These are phyloP conservation scores for Syrista parreyssii DNA, from an alignment of 2,888 invertebrate species.

Conservation along the genomic window DNA sequence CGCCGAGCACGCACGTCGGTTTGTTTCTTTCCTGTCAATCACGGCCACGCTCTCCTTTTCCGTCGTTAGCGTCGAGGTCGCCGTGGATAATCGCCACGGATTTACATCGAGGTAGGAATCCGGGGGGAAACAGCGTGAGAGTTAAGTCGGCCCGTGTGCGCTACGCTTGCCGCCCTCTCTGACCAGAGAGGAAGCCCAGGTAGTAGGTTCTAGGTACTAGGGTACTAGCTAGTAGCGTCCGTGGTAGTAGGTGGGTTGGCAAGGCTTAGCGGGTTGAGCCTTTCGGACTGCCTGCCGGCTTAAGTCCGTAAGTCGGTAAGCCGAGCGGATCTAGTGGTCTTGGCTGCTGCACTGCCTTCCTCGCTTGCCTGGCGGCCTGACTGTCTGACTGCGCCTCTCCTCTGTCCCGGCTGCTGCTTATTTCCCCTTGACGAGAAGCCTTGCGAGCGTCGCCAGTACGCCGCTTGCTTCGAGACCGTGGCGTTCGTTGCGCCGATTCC, in stretches of 20 bases:
- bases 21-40: constrained; percentile 13
- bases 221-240: constrained; percentile 10
- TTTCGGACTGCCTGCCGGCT: constrained; percentile 63
- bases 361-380: constrained; percentile 56
- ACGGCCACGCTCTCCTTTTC: constrained; percentile 8
- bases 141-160: not conserved
- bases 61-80: not conserved
- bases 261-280: constrained; percentile 61
- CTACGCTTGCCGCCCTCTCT: constrained; percentile 3
- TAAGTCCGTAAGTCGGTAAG: constrained; percentile 64
- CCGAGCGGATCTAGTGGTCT: constrained; percentile 62
- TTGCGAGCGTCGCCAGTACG: constrained; percentile 13
- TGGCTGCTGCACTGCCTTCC: constrained; percentile 50
- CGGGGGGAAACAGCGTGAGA: constrained; percentile 10
- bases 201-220: constrained; percentile 41
- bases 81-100: constrained; percentile 8
- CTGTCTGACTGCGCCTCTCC: constrained; percentile 61
- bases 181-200: constrained; percentile 22
- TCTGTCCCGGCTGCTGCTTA: constrained; percentile 52
- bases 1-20: constrained; percentile 3
- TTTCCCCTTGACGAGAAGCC: constrained; percentile 30
- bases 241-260: constrained; percentile 16
- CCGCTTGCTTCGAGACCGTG: constrained; percentile 12
- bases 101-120: constrained; percentile 15
- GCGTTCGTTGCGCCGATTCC: constrained; percentile 33